A percentile compares a stretch with the other conserved stretches of the same genome.
phyloP scores from a whole-genome alignment of 2,797 vertebrate species.

The Betta splendens region DNA sequence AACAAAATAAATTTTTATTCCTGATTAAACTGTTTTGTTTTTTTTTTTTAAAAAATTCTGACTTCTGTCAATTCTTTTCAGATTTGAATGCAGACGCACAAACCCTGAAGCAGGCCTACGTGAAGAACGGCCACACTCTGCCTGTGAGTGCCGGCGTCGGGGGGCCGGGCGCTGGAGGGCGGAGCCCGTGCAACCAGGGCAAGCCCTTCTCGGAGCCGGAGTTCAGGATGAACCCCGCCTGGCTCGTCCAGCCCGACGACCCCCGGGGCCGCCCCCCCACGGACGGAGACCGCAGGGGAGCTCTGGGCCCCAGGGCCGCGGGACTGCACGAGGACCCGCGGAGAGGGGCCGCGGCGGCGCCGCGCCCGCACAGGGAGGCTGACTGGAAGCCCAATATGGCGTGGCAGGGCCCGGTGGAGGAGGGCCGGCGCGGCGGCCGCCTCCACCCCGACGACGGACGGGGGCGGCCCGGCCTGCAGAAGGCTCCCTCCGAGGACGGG shows the following conservation, averaged over 20 bases:
- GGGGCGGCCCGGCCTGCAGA: slow-evolving; percentile 79
- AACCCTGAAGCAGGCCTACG: slow-evolving; percentile 77
- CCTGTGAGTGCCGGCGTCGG: slow-evolving; percentile 76
- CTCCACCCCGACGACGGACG: slow-evolving; percentile 72
- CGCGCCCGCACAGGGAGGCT: slow-evolving; percentile 70
- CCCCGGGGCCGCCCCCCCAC: slow-evolving; percentile 76
- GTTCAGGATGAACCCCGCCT: slow-evolving; percentile 76
- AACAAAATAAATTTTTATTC: not conserved
- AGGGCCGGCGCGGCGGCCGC: slow-evolving; percentile 67
- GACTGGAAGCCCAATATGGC: slow-evolving; percentile 81
- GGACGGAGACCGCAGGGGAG: slow-evolving; percentile 73
- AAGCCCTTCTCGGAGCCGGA: slow-evolving; percentile 71
- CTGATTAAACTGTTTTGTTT: too few relatives aligned
- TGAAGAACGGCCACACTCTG: slow-evolving; percentile 94
- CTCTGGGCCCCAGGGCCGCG: slow-evolving; percentile 64
- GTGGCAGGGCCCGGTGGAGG: slow-evolving; percentile 79
- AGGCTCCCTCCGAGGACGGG: slow-evolving; percentile 82
- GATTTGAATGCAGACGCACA: slow-evolving; percentile 82
- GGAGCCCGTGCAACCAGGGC: slow-evolving; percentile 69
- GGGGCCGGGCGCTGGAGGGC: slow-evolving; percentile 58
- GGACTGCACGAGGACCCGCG: slow-evolving; percentile 81
- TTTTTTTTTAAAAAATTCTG: too few relatives aligned
- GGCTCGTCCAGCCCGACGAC: slow-evolving; percentile 75
- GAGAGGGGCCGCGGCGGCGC: slow-evolving; percentile 79
- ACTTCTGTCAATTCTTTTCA: too few relatives aligned